Evolutionary conservation across 2,113 vertebrate genomes (phyloP), one percentile per base, ranked within the genome.

Genomic region (Periophthalmus modestus): DNA sequence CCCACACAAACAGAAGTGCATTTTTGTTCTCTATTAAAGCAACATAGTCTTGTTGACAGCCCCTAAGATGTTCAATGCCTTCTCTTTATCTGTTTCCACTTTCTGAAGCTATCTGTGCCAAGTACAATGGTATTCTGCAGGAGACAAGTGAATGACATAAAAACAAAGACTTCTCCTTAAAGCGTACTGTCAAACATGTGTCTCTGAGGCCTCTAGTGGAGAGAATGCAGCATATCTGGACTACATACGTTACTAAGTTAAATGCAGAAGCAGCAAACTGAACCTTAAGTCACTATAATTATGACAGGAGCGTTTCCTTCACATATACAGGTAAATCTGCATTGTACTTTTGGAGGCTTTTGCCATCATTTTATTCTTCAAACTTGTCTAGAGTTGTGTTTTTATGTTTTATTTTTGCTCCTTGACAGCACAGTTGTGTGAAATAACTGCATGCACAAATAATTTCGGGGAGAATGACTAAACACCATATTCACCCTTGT

Each of bases 401-500:
- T 39, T 10, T 43, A 28, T 28, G 28, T 28, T 28, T 28, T 28
- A 28, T 28, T 47, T 47, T 19, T 19, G 5, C 5, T 2, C 48
- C 48, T 19, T 19, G 16, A 52, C 16, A 52, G 5, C 4, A 18
- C 48, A 52, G 16, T 52, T 52, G 4, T 52, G 48, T 52, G 3
- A 55, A 55, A 18, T 1, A 19, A 7, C 18, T 86, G 71, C 73
- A 61, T 68, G 58, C 72, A 78, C 69, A 34, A 62, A 15, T 70
- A 83, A 47, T 72, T 77, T 84, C 21, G 46, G 72, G 55, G 33
- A 79, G 54, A 70, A 73, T 55, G 54, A 82, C 68, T 65, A 71
- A 66, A 43, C 69, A 85, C 76, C 75, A 73, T 80, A 61, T 71
- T 78, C 72, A 75, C 79, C 84, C 81, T 80, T 68, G 16, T 88